Conservation (phyloP, 2,797 vertebrate genomes). For the Pygocentrus nattereri region DNA sequence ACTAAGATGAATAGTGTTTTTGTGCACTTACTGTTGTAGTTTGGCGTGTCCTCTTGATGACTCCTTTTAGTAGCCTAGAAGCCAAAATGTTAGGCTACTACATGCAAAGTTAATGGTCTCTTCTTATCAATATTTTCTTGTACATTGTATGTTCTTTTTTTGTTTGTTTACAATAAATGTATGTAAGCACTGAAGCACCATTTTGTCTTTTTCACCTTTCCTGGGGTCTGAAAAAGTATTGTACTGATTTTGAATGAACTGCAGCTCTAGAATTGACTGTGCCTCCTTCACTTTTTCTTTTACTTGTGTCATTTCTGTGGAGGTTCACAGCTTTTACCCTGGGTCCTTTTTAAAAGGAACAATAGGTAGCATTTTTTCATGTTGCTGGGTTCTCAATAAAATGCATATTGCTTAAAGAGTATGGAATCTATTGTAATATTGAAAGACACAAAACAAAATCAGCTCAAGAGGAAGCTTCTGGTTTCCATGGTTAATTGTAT, state of each 20-base stretch:
- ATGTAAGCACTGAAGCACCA: constrained; percentile 67
- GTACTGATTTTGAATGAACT: constrained; percentile 36
- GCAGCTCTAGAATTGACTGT: constrained; percentile 42
- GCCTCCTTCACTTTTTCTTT: constrained; percentile 38
- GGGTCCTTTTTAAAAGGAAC: constrained; percentile 28
- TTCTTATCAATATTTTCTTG: constrained; percentile 81
- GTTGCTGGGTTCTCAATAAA: constrained; percentile 50
- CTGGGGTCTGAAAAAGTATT: constrained; percentile 14
- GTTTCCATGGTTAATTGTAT: constrained; percentile 10
- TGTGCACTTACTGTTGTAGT: constrained; percentile 83
- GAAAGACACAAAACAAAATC: not conserved
- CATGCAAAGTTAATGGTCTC: constrained; percentile 77
- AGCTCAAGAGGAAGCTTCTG: constrained; percentile 3
- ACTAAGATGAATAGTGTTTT: constrained; percentile 74
- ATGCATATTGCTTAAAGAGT: constrained; percentile 24
- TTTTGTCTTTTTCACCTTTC: constrained; percentile 33
- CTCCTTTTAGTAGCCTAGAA: constrained; percentile 82
- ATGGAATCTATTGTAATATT: constrained; percentile 17
- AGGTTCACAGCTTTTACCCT: constrained; percentile 34
- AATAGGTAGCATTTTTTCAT: constrained; percentile 48
- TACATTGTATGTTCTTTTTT: constrained; percentile 76
- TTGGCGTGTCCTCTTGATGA: constrained; percentile 76
- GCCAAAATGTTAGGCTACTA: constrained; percentile 76
- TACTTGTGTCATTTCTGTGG: constrained; percentile 41
- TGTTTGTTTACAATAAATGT: constrained; percentile 88